Evolutionary conservation across 2,797 vertebrate genomes (phyloP).

Genomic region (Rhinophrynus dorsalis): DNA sequence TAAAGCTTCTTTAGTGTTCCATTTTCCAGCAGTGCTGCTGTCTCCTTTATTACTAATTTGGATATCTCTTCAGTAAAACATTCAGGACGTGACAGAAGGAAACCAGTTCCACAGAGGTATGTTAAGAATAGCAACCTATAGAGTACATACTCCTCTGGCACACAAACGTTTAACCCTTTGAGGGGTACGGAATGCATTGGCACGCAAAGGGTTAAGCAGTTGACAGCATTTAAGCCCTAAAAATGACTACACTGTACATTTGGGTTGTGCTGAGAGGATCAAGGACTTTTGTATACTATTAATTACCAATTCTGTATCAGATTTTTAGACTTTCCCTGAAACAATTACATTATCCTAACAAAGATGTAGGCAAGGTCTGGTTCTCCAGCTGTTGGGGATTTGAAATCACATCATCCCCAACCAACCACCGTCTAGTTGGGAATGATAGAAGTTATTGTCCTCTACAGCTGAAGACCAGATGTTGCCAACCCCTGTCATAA

Average conservation of each 20-base stretch:
- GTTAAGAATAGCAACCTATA: conserved; percentile 18
- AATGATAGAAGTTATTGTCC: too few species aligned
- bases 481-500: too few species aligned
- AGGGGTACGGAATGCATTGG: conserved; percentile 15
- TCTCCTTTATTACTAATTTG: neutral
- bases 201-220: neutral
- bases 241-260: neutral
- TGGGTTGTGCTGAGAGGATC: neutral
- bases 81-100: conserved; percentile 10
- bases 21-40: neutral
- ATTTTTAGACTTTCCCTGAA: neutral
- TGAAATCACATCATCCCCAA: too few species aligned
- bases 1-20: too few species aligned
- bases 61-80: neutral
- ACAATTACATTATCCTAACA: neutral
- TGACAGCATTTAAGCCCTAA: conserved; percentile 11
- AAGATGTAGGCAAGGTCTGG: neutral
- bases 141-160: conserved; percentile 22
- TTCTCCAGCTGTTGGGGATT: too few species aligned
- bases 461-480: too few species aligned
- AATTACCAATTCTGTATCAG: neutral
- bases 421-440: too few species aligned
- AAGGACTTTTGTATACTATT: neutral
- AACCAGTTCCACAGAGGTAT: conserved; percentile 9
- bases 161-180: too few species aligned